These are phyloP conservation scores for Drosophila koepferae DNA, from an alignment of 2,888 invertebrate genomes.

Conservation along the genomic window DNA sequence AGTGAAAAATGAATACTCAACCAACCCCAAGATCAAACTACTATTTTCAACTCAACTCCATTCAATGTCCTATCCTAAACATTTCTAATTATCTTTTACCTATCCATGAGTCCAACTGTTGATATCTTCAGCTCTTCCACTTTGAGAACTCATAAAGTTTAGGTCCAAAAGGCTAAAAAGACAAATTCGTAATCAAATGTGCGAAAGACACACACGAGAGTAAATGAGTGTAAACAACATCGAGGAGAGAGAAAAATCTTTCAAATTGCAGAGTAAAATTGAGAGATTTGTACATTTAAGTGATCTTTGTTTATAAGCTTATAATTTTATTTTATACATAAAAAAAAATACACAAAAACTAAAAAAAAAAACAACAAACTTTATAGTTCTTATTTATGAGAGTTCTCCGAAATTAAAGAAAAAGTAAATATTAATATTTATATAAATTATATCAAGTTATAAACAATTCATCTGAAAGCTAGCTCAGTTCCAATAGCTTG, in stretches of 20 bases:
- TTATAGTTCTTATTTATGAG: constrained; percentile 8
- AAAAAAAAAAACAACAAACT: constrained; percentile 27
- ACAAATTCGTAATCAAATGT: constrained; percentile 39
- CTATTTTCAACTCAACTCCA: constrained; percentile 5
- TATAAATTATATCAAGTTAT: background rate
- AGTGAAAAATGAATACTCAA: constrained; percentile 39
- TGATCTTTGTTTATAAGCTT: constrained; percentile 84
- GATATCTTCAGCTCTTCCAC: constrained; percentile 43
- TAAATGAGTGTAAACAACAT: constrained; percentile 58
- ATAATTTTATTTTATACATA: constrained; percentile 83
- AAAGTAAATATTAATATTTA: background rate
- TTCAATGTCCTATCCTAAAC: constrained; percentile 24
- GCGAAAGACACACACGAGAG: constrained; percentile 20
- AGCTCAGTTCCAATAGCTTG: background rate
- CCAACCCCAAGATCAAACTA: constrained; percentile 48
- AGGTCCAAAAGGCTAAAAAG: constrained; percentile 38
- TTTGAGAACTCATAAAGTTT: constrained; percentile 25
- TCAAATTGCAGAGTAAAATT: constrained; percentile 68
- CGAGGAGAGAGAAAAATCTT: constrained; percentile 70
- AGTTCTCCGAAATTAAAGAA: background rate
- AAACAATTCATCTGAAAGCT: background rate
- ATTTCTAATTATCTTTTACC: constrained; percentile 26
- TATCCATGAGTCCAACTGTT: constrained; percentile 57
- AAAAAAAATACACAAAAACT: constrained; percentile 68
- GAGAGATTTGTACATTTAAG: constrained; percentile 84